These are phyloP conservation scores for Oncorhynchus masou DNA, from an alignment of 2,113 vertebrate species.

Conservation along the genomic window DNA sequence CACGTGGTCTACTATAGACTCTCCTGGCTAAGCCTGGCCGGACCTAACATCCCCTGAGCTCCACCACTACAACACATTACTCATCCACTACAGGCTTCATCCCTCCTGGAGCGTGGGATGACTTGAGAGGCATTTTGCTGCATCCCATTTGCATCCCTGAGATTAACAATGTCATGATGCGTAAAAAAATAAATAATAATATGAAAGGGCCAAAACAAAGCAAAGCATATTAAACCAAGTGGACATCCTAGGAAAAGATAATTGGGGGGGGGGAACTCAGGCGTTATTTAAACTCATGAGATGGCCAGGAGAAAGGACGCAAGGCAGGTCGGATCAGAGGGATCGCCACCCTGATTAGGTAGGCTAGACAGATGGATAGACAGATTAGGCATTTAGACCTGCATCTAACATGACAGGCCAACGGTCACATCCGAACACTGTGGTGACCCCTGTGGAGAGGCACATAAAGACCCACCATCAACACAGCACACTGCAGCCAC, in stretches of 20 bases:
- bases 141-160: conserved; percentile 25
- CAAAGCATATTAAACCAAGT: conserved; percentile 20
- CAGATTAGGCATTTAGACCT: conserved; percentile 70
- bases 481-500: conserved; percentile 19
- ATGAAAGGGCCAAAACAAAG: conserved; percentile 6
- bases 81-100: conserved; percentile 13
- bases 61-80: conserved; percentile 44
- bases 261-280: conserved; percentile 2
- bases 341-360: conserved; percentile 52
- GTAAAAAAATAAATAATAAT: background rate
- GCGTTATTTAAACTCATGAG: conserved; percentile 15
- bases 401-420: conserved; percentile 61
- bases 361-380: conserved; percentile 73
- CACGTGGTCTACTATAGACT: conserved; percentile 48
- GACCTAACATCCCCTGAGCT: conserved; percentile 50
- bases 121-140: conserved; percentile 53
- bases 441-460: conserved; percentile 51
- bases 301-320: conserved; percentile 19
- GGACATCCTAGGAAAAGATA: conserved; percentile 26
- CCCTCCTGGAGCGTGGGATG: conserved; percentile 36
- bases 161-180: conserved; percentile 7
- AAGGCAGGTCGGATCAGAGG: conserved; percentile 28
- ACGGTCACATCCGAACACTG: conserved; percentile 34
- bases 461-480: conserved; percentile 7
- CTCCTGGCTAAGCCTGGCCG: conserved; percentile 50